Percentiles rank a stretch among this genome's conserved stretches.
phyloP scores from a whole-genome alignment of 2,797 vertebrate species.

The Sebastes glaucus region DNA sequence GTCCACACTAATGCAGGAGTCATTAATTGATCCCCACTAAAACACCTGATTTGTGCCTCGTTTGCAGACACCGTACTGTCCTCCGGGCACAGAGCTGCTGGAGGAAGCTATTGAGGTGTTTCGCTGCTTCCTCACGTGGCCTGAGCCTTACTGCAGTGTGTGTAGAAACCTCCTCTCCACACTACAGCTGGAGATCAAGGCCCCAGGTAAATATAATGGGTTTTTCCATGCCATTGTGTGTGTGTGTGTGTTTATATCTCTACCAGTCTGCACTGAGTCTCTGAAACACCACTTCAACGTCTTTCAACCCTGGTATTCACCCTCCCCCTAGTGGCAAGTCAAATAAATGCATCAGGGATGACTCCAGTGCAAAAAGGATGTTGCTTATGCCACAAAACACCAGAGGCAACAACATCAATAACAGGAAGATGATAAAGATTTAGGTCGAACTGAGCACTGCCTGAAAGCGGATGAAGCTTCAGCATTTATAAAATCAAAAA shows the following conservation, averaged over 20 bases:
- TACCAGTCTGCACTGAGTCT: not conserved
- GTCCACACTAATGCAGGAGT: not conserved
- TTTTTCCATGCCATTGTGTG: not conserved
- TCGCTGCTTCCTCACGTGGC: conserved; percentile 93
- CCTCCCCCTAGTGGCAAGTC: conserved; percentile 52
- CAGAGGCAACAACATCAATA: not conserved
- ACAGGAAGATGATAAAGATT: conserved; percentile 10
- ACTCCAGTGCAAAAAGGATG: rapidly evolving
- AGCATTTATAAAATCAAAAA: conserved; percentile 35
- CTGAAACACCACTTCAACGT: not conserved
- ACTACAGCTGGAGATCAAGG: conserved; percentile 90
- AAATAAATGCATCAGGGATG: conserved; percentile 15
- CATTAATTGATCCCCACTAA: not conserved
- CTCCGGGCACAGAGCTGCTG: conserved; percentile 85
- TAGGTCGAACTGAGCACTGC: conserved; percentile 12
- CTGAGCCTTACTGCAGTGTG: conserved; percentile 90
- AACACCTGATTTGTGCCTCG: conserved; percentile 3
- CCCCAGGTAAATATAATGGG: conserved; percentile 84
- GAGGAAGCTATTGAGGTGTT: conserved; percentile 86
- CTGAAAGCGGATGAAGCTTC: conserved; percentile 31
- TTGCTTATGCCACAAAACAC: not conserved
- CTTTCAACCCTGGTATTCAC: not conserved
- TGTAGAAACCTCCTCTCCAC: conserved; percentile 89
- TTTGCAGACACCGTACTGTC: conserved; percentile 89
- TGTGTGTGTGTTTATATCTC: not conserved